Evolutionary conservation across 2,113 vertebrate species (phyloP).

Genomic region (Nettapus auritus): DNA sequence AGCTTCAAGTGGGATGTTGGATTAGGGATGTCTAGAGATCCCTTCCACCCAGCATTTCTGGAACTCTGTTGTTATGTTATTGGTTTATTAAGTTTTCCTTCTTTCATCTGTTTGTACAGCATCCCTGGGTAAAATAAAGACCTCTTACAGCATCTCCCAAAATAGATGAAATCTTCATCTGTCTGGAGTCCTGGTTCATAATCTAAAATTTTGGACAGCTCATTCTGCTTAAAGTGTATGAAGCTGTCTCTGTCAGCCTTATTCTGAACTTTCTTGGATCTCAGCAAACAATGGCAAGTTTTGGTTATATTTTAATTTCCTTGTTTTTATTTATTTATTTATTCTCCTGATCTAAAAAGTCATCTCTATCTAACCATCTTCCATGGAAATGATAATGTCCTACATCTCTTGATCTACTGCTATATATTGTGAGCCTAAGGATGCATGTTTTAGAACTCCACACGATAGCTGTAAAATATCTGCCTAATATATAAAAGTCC

Average conservation of each 20-base stretch:
- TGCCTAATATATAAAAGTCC: neutral
- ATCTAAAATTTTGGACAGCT: neutral
- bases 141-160: neutral
- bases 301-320: neutral
- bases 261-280: neutral
- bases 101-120: neutral
- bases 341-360: neutral
- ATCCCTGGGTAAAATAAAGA: neutral
- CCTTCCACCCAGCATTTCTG: neutral
- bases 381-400: neutral
- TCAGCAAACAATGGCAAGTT: neutral
- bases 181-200: neutral
- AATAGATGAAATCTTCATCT: neutral
- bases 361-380: neutral
- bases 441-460: neutral
- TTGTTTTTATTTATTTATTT: neutral
- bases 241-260: neutral
- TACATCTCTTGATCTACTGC: neutral
- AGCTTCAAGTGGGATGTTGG: neutral
- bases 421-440: neutral
- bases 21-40: neutral
- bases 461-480: neutral
- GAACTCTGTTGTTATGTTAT: neutral
- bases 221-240: neutral
- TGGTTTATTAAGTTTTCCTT: neutral